Conservation (phyloP, 2,797 vertebrate species). For the Ispidina lecontei region DNA sequence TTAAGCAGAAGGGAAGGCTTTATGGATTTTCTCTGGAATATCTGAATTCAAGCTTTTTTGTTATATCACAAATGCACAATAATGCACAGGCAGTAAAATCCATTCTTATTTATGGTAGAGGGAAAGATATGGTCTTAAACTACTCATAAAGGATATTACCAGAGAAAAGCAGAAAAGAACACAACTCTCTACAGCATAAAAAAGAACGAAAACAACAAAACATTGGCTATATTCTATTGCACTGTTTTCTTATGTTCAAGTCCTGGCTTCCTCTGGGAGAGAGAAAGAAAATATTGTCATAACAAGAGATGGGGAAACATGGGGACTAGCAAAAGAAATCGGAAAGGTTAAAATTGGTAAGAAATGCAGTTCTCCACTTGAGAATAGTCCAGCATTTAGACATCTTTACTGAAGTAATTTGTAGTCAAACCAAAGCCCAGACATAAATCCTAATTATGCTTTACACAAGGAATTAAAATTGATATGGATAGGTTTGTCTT, state of each 20-base stretch:
- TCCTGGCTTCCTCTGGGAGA: neutral
- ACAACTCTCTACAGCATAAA: neutral
- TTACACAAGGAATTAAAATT: neutral
- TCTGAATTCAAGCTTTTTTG: neutral
- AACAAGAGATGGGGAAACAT: neutral
- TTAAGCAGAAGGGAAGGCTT: neutral
- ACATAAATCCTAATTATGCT: neutral
- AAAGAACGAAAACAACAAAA: neutral
- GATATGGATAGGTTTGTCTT: neutral
- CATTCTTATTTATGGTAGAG: neutral
- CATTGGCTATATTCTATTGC: neutral
- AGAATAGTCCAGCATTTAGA: neutral
- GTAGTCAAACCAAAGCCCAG: neutral
- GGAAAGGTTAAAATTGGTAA: neutral
- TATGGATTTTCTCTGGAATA: neutral
- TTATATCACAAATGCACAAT: neutral
- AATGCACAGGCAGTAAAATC: neutral
- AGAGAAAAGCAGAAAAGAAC: neutral
- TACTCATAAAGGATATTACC: neutral
- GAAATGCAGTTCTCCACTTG: neutral
- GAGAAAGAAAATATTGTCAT: neutral
- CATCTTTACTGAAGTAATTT: neutral
- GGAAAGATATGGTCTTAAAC: neutral
- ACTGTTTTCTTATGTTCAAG: neutral
- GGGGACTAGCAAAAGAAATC: neutral